Evolutionary conservation across 1,140 invertebrate genomes (phyloP), one percentile per base, ranked within the genome.

Genomic region (Penaeus indicus): DNA sequence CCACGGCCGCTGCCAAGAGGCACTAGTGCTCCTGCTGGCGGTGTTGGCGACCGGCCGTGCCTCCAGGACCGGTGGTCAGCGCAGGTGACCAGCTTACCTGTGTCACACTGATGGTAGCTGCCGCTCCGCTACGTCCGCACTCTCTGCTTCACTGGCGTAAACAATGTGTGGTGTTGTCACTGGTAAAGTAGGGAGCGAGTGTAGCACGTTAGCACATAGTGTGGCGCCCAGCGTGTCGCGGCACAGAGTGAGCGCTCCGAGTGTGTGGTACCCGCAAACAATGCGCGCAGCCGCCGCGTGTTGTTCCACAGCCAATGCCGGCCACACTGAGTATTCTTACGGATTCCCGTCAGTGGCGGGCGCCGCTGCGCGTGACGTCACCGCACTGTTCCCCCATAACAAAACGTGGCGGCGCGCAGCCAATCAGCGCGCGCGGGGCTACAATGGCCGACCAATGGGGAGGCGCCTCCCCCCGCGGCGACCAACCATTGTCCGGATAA

Each of bases 301-400:
- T 90, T 86, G 84, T 90, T 87, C 89, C 89, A 90, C 85, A 90
- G 89, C 80, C 89, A 87, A 87, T 87, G 89, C 89, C 85, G 89
- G 85, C 89, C 89, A 90, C 89, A 90, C 89, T 90, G 89, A 90
- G 85, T 90, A 90, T 90, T 90, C 89, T 90, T 90, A 90, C 89
- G 82, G 89, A 90, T 90, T 90, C 89, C 75, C 89, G 85, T 87
- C 89, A 90, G 89, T 90, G 85, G 89, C 82, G 82, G 85, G 85
- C 81, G 89, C 89, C 82, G 85, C 85, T 90, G 89, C 89, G 89
- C 89, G 85, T 90, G 85, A 90, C 89, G 89, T 90, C 85, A 90
- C 80, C 72, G 85, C 89, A 90, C 89, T 90, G 89, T 90, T 90
- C 89, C 89, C 89, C 89, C 89, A 90, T 90, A 90, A 90, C 89